These are phyloP conservation scores for Entomobrya proxima DNA, from an alignment of 2,888 invertebrate species.

Conservation along the genomic window DNA sequence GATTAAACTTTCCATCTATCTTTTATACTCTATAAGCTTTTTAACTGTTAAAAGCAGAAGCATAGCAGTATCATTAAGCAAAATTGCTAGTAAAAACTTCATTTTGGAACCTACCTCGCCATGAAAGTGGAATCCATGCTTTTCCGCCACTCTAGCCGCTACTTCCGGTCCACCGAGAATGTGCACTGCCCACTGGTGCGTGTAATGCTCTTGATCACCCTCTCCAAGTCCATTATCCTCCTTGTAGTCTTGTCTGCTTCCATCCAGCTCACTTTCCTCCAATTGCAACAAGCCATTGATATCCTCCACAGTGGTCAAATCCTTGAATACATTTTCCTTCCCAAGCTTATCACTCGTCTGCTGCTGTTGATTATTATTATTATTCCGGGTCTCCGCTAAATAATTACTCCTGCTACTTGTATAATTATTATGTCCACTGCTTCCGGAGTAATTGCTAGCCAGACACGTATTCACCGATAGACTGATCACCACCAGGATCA, in stretches of 20 bases:
- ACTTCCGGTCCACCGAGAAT: constrained; percentile 80
- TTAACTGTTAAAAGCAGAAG: too few relatives aligned
- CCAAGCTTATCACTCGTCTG: not conserved
- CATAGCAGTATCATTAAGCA: too few relatives aligned
- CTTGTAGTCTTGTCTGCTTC: not conserved
- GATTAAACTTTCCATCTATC: too few relatives aligned
- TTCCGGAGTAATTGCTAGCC: not conserved
- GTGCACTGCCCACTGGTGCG: constrained; percentile 82
- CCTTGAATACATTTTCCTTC: not conserved
- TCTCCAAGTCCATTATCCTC: not conserved
- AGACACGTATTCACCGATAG: too few relatives aligned
- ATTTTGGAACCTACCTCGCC: constrained; percentile 81
- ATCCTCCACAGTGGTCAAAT: constrained; percentile 4
- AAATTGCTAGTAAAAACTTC: too few relatives aligned
- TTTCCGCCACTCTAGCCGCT: constrained; percentile 80
- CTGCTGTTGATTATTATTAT: not conserved
- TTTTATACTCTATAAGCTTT: too few relatives aligned
- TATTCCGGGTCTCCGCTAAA: not conserved
- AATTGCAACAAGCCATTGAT: constrained; percentile 31
- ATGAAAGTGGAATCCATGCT: constrained; percentile 81
- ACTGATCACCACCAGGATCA: too few relatives aligned
- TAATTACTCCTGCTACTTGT: too few relatives aligned
- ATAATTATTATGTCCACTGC: too few relatives aligned
- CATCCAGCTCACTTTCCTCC: not conserved
- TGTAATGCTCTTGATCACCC: constrained; percentile 77